These are phyloP conservation scores for Pempheris klunzingeri DNA, from an alignment of 2,797 vertebrate species.

Conservation along the genomic window DNA sequence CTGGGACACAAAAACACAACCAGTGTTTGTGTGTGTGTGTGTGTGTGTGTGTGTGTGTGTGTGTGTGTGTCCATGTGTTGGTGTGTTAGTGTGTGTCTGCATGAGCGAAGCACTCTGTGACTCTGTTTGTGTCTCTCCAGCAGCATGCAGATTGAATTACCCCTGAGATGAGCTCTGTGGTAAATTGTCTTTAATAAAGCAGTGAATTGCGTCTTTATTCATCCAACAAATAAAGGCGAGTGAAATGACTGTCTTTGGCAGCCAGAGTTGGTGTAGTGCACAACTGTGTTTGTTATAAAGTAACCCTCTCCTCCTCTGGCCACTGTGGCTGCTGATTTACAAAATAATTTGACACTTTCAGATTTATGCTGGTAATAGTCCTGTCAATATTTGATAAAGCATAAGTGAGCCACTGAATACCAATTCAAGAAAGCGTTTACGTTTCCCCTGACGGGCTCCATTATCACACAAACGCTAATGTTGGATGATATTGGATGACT, in stretches of 20 bases:
- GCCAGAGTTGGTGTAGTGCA: background rate
- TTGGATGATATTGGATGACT: background rate
- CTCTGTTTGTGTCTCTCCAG: slow-evolving; percentile 10
- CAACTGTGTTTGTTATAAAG: background rate
- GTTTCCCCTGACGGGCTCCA: background rate
- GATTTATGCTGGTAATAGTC: slow-evolving; percentile 5
- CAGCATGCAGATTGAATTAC: slow-evolving; percentile 55
- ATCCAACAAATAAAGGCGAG: slow-evolving; percentile 38
- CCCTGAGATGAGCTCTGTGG: slow-evolving; percentile 56
- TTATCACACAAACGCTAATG: background rate
- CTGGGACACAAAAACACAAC: no score
- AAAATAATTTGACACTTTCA: slow-evolving; percentile 16
- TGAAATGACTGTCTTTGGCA: slow-evolving; percentile 22
- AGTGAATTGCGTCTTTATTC: slow-evolving; percentile 61
- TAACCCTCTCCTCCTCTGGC: slow-evolving; percentile 24
- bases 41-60: background rate
- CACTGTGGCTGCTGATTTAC: background rate
- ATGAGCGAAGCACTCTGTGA: background rate
- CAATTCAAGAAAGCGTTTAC: background rate
- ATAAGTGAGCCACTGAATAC: background rate
- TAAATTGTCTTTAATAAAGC: slow-evolving; percentile 71
- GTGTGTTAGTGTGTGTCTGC: slow-evolving; percentile 1
- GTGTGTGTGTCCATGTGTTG: background rate
- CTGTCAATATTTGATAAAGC: slow-evolving; percentile 13
- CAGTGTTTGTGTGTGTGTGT: slow-evolving; percentile 8